Evolutionary conservation across 1,140 invertebrate genomes (phyloP).

Genomic region (Zaprionus ghesquierei): DNA sequence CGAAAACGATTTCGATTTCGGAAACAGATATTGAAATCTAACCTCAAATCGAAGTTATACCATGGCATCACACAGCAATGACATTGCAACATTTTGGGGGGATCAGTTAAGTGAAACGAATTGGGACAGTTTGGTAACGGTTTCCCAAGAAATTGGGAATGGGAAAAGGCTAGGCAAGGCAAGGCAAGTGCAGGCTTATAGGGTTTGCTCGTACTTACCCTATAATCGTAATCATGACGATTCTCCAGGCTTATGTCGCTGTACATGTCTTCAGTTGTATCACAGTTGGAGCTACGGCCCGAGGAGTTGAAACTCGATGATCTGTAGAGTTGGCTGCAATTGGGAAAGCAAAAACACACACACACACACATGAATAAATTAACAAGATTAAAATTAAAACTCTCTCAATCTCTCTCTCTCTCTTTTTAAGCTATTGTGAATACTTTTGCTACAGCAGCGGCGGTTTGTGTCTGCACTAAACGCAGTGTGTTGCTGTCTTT

Average conservation of each 20-base stretch:
- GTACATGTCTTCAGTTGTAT: conserved; percentile 95
- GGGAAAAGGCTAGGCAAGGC: not conserved
- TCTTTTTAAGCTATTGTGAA: not conserved
- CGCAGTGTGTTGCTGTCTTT: not conserved
- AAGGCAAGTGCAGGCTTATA: too few species aligned
- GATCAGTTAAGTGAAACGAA: not conserved
- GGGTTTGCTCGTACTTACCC: conserved; percentile 85
- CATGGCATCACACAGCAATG: conserved; percentile 41
- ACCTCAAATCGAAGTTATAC: conserved; percentile 12
- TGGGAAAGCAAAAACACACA: not conserved
- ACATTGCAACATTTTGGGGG: conserved; percentile 24
- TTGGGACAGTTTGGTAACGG: conserved; percentile 22
- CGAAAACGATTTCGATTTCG: conserved; percentile 44
- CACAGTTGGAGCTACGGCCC: conserved; percentile 93
- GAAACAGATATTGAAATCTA: conserved; percentile 47
- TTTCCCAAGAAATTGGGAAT: conserved; percentile 7
- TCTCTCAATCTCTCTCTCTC: not conserved
- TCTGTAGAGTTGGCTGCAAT: conserved; percentile 91
- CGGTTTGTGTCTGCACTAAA: conserved; percentile 19
- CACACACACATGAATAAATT: not conserved
- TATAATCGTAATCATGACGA: conserved; percentile 94
- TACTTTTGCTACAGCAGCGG: not conserved
- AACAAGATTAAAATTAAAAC: not conserved
- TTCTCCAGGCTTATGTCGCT: conserved; percentile 95
- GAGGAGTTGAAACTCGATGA: conserved; percentile 95